Percentiles rank a stretch among this genome's conserved stretches.
phyloP scores from a whole-genome alignment of 2,797 vertebrate genomes.

The Scleropages formosus region DNA sequence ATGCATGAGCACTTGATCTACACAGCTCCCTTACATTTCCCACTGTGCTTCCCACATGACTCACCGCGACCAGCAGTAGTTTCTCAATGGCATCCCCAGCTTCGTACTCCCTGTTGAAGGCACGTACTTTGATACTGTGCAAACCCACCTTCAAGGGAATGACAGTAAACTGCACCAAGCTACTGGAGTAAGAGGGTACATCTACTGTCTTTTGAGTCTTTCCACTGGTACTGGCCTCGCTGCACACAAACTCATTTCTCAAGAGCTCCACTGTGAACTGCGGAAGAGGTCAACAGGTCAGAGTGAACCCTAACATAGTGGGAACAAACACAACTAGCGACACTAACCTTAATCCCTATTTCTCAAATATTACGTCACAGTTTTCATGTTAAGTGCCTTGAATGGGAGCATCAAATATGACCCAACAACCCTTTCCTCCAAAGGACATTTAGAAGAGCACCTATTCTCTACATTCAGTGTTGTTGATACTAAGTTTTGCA shows the following conservation, averaged over 20 bases:
- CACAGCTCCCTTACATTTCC: not conserved
- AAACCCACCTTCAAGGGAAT: conserved; percentile 59
- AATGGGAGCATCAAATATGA: not conserved
- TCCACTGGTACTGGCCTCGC: conserved; percentile 55
- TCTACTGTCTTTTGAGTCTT: conserved; percentile 47
- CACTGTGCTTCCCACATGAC: conserved; percentile 35
- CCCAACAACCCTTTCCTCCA: no score
- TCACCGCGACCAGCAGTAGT: conserved; percentile 68
- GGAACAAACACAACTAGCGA: not conserved
- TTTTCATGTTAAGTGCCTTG: not conserved
- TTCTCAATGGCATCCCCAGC: conserved; percentile 62
- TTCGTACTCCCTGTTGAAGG: conserved; percentile 36
- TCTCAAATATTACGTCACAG: not conserved
- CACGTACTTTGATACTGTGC: conserved; percentile 64
- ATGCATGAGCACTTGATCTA: not conserved
- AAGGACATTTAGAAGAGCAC: no score
- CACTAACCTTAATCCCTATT: not conserved
- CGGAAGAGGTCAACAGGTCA: not conserved
- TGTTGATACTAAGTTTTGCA: no score
- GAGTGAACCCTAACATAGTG: not conserved
- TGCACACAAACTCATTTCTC: conserved; percentile 65
- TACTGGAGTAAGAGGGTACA: conserved; percentile 43
- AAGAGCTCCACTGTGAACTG: conserved; percentile 65
- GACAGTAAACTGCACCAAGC: conserved; percentile 58
- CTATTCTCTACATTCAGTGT: no score